Evolutionary conservation across 2,113 vertebrate genomes (phyloP), one percentile per base, ranked within the genome.

Genomic region (Hippoglossus stenolepis): DNA sequence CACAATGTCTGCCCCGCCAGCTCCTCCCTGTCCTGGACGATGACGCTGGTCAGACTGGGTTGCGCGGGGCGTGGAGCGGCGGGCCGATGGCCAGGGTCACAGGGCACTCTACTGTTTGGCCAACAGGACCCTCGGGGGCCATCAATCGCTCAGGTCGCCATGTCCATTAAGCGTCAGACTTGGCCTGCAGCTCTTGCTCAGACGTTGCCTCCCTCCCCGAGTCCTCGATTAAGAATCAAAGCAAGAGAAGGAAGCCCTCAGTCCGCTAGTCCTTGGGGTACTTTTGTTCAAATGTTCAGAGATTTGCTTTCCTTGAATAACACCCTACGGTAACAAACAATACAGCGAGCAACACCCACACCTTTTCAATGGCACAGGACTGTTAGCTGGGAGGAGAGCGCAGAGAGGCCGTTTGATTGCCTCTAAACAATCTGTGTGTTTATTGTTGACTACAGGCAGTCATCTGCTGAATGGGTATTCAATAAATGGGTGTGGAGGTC

Each of bases 241-340:
- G 88, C 91, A 86, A 84, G 93, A 90, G 89, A 88, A 96, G 96
- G 96, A 98, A 96, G 92, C 69, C 71, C 89, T 89, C 73, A 45
- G 90, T 94, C 93, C 89, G 89, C 91, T 91, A 91, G 92, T 95
- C 94, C 94, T 95, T 93, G 83, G 94, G 94, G 92, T 93, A 93
- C 89, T 94, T 95, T 95, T 94, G 94, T 94, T 95, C 79, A 76
- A 87, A 91, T 88, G n/a, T 86, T 89, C 94, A 94, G 93, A 93
- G 90, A 94, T 93, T 93, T 92, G 92, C 92, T 93, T 94, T 92
- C 94, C 93, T 89, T 94, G 93, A 93, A 93, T 92, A 94, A 94
- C 77, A 79, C 74, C 70, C 62, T 59, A 89, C 69, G 68, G 87
- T 86, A 90, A 79, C 90, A 94, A 92, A 94, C 87, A 80, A 93